Evolutionary conservation across 2,113 vertebrate genomes (phyloP), one percentile per base, ranked within the genome.

Genomic region (Herpetotheres cachinnans): DNA sequence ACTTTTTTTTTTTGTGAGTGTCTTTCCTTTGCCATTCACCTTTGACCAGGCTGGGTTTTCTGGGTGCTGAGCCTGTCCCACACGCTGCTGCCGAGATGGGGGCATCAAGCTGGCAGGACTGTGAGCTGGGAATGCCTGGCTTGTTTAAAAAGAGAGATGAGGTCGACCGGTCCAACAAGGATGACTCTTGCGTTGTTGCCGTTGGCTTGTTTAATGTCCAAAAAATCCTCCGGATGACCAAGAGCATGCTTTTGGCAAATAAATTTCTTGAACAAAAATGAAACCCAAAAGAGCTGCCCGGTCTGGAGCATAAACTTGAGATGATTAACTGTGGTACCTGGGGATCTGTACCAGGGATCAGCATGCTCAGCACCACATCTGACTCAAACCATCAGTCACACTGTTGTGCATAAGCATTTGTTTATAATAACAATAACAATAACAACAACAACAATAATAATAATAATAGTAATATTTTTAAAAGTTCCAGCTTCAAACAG

Each of bases 371-470:
- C 6, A 6, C 36, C 13, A 4, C 0, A 0, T 47, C 71, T 80
- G 77, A 36, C 46, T 80, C 73, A 84, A 82, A 20, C 40, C 36
- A 27, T 54, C 46, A 50, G 1, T 59, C 27, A 49, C 49, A 66
- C 63, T 13, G 9, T 67, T 88, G 93, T 36, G 50, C 8, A 2
- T 86, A 93, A 89, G 86, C 84, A 81, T 98, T 99, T 97, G 96
- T 98, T 99, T 98, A 95, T 97, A 98, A 20, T 36, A 88, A 67
- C 98, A 99, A 97, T n/a, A n/a, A n/a, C n/a, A n/a, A n/a, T n/a
- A n/a, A n/a, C n/a, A n/a, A n/a, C n/a, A n/a, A n/a, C n/a, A n/a
- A n/a, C n/a, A n/a, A 95, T 97, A 98, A 20, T n/a, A 46, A 30
- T 97, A 98, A 42, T 30, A 63, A 49, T 98, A 98, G 97, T 66